Conservation (phyloP, 1,140 invertebrate genomes). For the Zophobas atratus region DNA sequence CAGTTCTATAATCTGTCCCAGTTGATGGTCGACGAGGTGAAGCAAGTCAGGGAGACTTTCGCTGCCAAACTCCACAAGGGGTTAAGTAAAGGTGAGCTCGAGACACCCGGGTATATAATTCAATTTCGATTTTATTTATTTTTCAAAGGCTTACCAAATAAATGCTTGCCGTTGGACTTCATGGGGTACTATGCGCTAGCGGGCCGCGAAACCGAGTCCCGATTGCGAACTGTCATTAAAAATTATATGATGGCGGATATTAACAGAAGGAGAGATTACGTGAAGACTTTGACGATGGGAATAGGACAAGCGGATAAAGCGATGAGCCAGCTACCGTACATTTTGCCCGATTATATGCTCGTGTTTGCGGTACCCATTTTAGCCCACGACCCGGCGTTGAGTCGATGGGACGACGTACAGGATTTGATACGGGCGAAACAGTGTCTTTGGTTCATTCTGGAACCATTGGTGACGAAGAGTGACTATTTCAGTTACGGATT, state of each 20-base stretch:
- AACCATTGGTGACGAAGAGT: conserved; percentile 93
- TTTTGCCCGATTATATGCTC: conserved; percentile 96
- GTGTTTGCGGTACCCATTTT: conserved; percentile 95
- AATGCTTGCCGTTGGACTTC: conserved; percentile 95
- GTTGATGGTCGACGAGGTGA: conserved; percentile 91
- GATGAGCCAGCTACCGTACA: conserved; percentile 84
- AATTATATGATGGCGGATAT: conserved; percentile 90
- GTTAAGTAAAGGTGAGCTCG: conserved; percentile 52
- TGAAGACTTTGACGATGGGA: conserved; percentile 82
- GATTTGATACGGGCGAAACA: conserved; percentile 85
- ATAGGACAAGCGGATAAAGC: conserved; percentile 75
- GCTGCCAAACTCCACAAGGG: conserved; percentile 94
- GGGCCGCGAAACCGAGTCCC: conserved; percentile 87
- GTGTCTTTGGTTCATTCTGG: conserved; percentile 94
- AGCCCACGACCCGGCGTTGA: conserved; percentile 91
- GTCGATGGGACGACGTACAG: conserved; percentile 79
- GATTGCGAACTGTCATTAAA: conserved; percentile 62
- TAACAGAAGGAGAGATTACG: conserved; percentile 90
- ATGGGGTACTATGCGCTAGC: conserved; percentile 95
- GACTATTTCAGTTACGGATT: conserved; percentile 97
- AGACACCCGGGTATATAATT: conserved; percentile 60
- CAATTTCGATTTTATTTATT: conserved; percentile 59
- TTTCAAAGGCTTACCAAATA: conserved; percentile 82
- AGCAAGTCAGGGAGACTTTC: conserved; percentile 92
- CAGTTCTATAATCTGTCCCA: conserved; percentile 95